phyloP scores from a whole-genome alignment of 1,140 invertebrate species.

The Meloidogyne floridensis region DNA sequence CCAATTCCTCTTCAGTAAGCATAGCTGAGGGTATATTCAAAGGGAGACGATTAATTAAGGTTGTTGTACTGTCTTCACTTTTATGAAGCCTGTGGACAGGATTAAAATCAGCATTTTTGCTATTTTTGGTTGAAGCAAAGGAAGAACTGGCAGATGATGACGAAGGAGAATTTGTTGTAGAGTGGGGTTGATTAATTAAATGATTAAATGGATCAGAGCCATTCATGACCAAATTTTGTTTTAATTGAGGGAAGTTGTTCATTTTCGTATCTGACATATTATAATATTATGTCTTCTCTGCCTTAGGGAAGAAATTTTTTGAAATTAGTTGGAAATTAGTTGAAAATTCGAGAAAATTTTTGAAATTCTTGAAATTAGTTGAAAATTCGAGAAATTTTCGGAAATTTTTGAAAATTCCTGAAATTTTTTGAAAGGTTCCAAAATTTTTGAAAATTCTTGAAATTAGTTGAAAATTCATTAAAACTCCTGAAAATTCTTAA shows the following conservation, averaged over 20 bases:
- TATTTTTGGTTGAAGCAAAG: constrained; percentile 7
- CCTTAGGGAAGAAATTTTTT: background rate
- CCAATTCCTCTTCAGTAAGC: constrained; percentile 44
- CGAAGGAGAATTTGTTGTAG: background rate
- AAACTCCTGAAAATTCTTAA: too few relatives aligned
- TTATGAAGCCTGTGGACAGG: background rate
- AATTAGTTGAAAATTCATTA: too few relatives aligned
- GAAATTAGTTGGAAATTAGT: too few relatives aligned
- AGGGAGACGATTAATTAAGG: background rate
- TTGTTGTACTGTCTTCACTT: background rate
- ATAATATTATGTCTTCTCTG: background rate
- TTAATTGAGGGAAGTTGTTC: background rate
- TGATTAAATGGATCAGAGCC: background rate
- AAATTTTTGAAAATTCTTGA: too few relatives aligned
- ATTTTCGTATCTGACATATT: background rate
- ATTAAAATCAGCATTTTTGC: background rate
- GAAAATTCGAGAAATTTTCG: too few relatives aligned
- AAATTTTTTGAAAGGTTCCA: too few relatives aligned
- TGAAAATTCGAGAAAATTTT: too few relatives aligned
- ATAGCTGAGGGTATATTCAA: background rate
- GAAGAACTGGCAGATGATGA: background rate
- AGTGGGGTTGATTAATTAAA: background rate
- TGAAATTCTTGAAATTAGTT: too few relatives aligned
- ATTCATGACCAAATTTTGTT: background rate
- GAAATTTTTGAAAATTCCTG: too few relatives aligned